Percentiles rank a stretch among this genome's conserved stretches.
These are phyloP conservation scores for Epizoanthus ramosus DNA, from an alignment of 92 coral and sea anemone species.

Conservation along the genomic window DNA sequence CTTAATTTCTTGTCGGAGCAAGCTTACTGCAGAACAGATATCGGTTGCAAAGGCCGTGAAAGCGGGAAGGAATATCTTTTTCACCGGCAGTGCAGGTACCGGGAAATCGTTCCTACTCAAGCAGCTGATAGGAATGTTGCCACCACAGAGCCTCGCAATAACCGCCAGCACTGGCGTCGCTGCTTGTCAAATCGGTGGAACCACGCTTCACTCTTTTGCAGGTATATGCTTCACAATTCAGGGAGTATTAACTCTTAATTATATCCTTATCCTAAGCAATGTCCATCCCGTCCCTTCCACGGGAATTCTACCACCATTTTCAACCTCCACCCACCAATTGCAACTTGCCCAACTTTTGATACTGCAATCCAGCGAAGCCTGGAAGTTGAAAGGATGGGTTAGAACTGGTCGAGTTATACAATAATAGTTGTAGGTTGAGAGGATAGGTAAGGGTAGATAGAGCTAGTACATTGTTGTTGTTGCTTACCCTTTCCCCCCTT, in stretches of 20 bases:
- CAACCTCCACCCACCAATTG: neutral
- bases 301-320: no score
- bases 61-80: constrained; percentile 80
- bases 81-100: constrained; percentile 99
- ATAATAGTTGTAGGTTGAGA: no score
- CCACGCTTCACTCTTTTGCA: constrained; percentile 97
- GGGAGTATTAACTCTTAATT: no score
- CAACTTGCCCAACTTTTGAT: no score
- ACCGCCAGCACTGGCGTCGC: constrained; percentile 99
- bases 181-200: constrained; percentile 98
- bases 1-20: constrained; percentile 51
- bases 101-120: constrained; percentile 92
- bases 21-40: constrained; percentile 73
- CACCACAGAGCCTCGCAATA: constrained; percentile 88
- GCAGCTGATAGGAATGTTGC: constrained; percentile 84
- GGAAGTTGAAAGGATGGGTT: no score
- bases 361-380: no score
- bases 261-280: no score
- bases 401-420: no score
- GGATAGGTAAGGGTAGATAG: no score
- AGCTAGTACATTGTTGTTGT: no score
- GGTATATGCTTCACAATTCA: constrained; percentile 44
- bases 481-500: no score
- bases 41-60: constrained; percentile 77
- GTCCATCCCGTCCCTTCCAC: neutral